phyloP scores from a whole-genome alignment of 1,140 invertebrate species.

The Eriocheir sinensis region DNA sequence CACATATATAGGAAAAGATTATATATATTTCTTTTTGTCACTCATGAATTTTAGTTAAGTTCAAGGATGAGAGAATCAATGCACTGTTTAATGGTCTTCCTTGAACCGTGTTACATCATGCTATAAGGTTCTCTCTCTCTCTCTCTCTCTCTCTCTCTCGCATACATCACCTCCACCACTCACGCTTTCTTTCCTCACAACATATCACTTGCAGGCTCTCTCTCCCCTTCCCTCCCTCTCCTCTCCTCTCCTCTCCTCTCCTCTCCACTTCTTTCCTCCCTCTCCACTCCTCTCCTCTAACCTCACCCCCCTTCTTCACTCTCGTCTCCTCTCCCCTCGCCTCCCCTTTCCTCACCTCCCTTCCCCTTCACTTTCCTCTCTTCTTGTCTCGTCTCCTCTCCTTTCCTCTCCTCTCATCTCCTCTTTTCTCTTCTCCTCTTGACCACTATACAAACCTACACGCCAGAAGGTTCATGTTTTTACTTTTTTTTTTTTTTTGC shows the following conservation, averaged over 20 bases:
- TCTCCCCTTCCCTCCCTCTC: no score
- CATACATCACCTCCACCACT: not conserved
- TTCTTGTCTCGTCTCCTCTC: not conserved
- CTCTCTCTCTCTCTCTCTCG: slow-evolving; percentile 46
- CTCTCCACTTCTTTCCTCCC: not conserved
- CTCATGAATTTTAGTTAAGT: no score
- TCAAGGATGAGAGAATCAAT: no score
- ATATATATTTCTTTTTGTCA: no score
- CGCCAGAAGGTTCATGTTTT: no score
- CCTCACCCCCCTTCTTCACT: not conserved
- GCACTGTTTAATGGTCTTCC: no score
- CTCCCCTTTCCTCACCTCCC: not conserved
- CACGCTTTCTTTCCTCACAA: no score
- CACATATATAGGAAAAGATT: not conserved
- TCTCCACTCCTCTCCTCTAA: not conserved
- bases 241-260: not conserved
- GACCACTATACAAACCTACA: not conserved
- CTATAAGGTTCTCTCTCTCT: not conserved
- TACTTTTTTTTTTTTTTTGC: no score
- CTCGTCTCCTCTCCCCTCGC: not conserved
- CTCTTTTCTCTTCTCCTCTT: not conserved
- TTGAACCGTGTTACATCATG: no score
- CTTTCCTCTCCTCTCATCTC: not conserved
- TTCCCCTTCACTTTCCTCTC: not conserved
- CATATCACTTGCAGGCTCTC: no score